These are phyloP conservation scores for Gadus macrocephalus DNA, from an alignment of 2,113 vertebrate genomes.

Conservation along the genomic window DNA sequence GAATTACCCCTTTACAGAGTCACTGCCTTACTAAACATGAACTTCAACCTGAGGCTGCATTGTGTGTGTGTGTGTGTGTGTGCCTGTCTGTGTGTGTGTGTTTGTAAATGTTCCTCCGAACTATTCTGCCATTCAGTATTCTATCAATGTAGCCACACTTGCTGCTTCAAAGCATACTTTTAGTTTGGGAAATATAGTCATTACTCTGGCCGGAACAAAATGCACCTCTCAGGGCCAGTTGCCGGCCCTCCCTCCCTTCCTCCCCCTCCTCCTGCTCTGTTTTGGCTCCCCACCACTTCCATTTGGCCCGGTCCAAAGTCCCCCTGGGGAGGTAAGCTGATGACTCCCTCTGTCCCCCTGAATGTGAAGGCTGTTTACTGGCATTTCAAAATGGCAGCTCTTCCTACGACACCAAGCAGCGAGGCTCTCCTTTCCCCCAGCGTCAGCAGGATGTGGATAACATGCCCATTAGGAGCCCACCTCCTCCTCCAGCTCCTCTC, in stretches of 20 bases:
- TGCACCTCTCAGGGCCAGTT: no score
- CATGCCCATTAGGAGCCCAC: constrained; percentile 47
- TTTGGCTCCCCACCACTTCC: neutral
- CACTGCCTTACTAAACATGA: neutral
- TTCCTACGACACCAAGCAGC: constrained; percentile 29
- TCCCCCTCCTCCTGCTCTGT: no score
- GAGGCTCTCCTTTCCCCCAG: constrained; percentile 11
- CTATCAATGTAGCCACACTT: neutral
- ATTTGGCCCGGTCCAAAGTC: neutral
- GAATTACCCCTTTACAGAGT: constrained; percentile 31
- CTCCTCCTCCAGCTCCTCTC: constrained; percentile 22
- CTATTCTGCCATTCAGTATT: no score
- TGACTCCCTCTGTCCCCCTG: constrained; percentile 20
- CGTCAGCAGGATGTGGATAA: constrained; percentile 64
- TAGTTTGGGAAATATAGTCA: no score
- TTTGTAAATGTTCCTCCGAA: constrained; percentile 1
- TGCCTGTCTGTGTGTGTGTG: constrained; percentile 24
- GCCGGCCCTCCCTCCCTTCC: no score
- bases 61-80: constrained; percentile 2
- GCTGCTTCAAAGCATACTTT: neutral
- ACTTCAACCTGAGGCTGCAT: neutral
- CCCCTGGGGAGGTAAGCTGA: constrained; percentile 23
- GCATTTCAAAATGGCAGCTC: constrained; percentile 32
- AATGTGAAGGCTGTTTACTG: constrained; percentile 44
- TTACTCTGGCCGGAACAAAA: no score